Percentiles rank a stretch among this genome's conserved stretches.
Evolutionary conservation across 2,888 invertebrate genomes (phyloP).

Genomic region (Cerceris ruficornis): DNA sequence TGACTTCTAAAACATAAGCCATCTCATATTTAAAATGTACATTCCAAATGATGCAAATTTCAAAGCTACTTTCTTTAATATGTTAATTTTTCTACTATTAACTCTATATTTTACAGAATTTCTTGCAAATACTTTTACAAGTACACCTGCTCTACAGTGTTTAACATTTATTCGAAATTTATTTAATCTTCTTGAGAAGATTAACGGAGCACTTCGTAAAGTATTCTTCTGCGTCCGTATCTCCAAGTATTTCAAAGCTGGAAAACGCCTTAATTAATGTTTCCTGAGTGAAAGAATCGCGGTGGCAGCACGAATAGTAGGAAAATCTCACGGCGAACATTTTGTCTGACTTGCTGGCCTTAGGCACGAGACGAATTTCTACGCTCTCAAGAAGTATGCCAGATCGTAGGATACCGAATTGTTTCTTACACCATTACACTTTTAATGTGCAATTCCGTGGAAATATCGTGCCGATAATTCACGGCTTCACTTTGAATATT

Average conservation of each 20-base stretch:
- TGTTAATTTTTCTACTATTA: neutral
- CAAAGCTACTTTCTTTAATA: neutral
- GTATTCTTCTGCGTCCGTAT: neutral
- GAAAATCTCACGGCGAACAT: slow-evolving; percentile 3
- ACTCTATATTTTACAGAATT: too few species aligned
- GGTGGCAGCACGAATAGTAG: neutral
- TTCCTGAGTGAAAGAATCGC: neutral
- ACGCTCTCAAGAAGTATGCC: slow-evolving; percentile 18
- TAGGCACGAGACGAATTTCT: slow-evolving; percentile 2
- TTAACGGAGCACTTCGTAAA: neutral
- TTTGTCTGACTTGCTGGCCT: neutral
- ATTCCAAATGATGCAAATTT: too few species aligned
- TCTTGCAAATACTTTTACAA: too few species aligned
- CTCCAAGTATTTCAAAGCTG: neutral
- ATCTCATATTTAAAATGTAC: too few species aligned
- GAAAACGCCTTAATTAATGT: slow-evolving; percentile 1
- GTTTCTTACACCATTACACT: slow-evolving; percentile 28
- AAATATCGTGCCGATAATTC: slow-evolving; percentile 43
- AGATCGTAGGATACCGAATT: slow-evolving; percentile 30
- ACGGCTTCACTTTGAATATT: slow-evolving; percentile 37
- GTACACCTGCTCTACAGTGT: too few species aligned
- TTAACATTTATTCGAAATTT: too few species aligned
- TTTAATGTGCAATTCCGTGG: slow-evolving; percentile 21
- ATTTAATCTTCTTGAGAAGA: too few species aligned
- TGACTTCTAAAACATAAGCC: too few species aligned